These are phyloP conservation scores for Toxotes chatareus DNA, from an alignment of 2,113 vertebrate genomes.

Conservation along the genomic window DNA sequence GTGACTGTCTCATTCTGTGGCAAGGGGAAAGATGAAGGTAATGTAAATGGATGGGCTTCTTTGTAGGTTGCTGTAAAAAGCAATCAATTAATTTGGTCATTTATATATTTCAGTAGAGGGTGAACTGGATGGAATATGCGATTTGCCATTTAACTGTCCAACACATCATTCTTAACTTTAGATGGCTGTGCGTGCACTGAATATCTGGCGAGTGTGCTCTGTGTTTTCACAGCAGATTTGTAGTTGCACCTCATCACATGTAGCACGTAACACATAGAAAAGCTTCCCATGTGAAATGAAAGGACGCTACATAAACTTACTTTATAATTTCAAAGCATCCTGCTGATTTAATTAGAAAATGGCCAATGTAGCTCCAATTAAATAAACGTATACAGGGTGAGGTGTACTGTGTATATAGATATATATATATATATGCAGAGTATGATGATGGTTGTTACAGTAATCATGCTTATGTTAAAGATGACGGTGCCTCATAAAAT, in stretches of 20 bases:
- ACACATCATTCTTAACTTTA: conserved; percentile 59
- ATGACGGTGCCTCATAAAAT: conserved; percentile 53
- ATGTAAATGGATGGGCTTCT: conserved; percentile 75
- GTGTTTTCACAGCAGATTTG: conserved; percentile 9
- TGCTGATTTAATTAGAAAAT: neutral
- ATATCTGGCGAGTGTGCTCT: conserved; percentile 13
- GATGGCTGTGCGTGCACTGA: conserved; percentile 23
- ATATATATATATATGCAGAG: neutral
- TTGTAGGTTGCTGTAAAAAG: conserved; percentile 68
- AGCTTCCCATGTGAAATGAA: neutral
- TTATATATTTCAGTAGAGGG: conserved; percentile 69
- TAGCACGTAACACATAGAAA: neutral
- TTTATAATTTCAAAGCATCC: neutral
- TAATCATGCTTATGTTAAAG: conserved; percentile 60
- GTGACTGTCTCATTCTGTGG: conserved; percentile 68
- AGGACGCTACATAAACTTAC: neutral
- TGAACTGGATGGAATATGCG: conserved; percentile 68
- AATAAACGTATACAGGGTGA: neutral
- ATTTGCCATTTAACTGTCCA: conserved; percentile 71
- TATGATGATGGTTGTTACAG: conserved; percentile 33
- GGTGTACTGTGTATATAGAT: neutral
- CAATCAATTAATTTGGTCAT: conserved; percentile 78
- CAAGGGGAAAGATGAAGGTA: conserved; percentile 68
- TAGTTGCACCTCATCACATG: neutral
- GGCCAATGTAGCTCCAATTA: neutral